These are phyloP conservation scores for Xiphophorus birchmanni DNA, from an alignment of 2,797 vertebrate genomes.

Conservation along the genomic window DNA sequence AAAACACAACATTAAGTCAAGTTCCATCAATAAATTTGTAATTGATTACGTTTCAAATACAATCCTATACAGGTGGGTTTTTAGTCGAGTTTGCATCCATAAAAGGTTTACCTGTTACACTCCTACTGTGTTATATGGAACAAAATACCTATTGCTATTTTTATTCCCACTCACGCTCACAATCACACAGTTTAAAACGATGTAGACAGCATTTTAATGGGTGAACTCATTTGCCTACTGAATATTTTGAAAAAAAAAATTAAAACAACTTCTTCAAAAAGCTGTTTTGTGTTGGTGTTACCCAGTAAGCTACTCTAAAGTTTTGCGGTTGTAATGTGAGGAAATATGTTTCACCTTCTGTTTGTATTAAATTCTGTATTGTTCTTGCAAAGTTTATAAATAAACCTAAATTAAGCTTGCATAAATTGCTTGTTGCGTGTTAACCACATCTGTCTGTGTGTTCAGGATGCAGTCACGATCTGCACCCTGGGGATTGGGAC, in stretches of 20 bases:
- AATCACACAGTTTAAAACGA: too few relatives aligned
- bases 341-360: background rate
- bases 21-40: too few relatives aligned
- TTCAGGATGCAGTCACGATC: slow-evolving; percentile 95
- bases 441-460: slow-evolving; percentile 12
- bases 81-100: too few relatives aligned
- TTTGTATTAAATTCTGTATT: background rate
- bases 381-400: background rate
- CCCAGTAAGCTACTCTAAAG: background rate
- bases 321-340: background rate
- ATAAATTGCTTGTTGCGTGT: background rate
- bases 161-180: too few relatives aligned
- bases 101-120: too few relatives aligned
- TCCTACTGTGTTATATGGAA: too few relatives aligned
- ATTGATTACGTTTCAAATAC: too few relatives aligned
- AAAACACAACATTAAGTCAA: too few relatives aligned
- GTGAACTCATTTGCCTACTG: background rate
- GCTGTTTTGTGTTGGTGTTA: background rate
- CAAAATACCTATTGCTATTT: too few relatives aligned
- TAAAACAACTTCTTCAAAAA: background rate
- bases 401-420: background rate
- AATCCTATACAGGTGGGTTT: too few relatives aligned
- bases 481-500: slow-evolving; percentile 96
- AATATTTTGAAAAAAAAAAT: background rate
- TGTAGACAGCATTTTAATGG: too few relatives aligned